Evolutionary conservation across 2,113 vertebrate genomes (phyloP).

Genomic region (Onychorhynchus coronatus): DNA sequence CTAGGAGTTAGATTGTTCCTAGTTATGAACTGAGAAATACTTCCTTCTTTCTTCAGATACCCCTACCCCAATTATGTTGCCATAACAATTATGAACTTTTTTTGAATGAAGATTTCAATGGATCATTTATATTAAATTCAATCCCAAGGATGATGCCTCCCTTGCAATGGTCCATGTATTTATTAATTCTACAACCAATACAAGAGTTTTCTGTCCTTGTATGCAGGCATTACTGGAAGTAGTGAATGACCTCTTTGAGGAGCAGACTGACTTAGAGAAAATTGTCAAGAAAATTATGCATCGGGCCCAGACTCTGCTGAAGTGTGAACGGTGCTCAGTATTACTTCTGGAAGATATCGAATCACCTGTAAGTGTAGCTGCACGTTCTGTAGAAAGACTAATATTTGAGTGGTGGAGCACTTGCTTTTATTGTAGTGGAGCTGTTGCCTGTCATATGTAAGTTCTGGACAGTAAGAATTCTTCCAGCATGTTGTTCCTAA

Average conservation of each 20-base stretch:
- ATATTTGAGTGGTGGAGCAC: background rate
- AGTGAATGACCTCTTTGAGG: slow-evolving; percentile 98
- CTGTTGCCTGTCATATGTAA: background rate
- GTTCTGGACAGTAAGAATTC: background rate
- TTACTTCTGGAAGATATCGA: slow-evolving; percentile 96
- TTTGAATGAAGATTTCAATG: background rate
- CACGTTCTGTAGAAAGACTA: background rate
- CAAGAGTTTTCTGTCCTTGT: slow-evolving; percentile 1
- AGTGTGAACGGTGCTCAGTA: slow-evolving; percentile 96
- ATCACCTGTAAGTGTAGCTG: slow-evolving; percentile 84
- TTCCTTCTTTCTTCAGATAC: background rate
- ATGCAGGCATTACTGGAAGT: slow-evolving; percentile 93
- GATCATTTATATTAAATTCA: background rate
- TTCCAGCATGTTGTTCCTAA: background rate
- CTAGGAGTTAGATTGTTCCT: background rate
- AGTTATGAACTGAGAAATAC: background rate
- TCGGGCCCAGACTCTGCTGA: slow-evolving; percentile 93
- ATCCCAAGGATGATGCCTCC: background rate
- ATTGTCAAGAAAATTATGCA: slow-evolving; percentile 99
- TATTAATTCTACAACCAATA: slow-evolving; percentile 3
- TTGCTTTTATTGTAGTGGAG: background rate
- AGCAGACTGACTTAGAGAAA: slow-evolving; percentile 98
- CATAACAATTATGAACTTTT: background rate
- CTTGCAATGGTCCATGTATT: background rate
- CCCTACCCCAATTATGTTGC: background rate